Percentiles rank a stretch among this genome's conserved stretches.
Evolutionary conservation across 2,113 vertebrate genomes (phyloP).

Genomic region (Rana temporaria): DNA sequence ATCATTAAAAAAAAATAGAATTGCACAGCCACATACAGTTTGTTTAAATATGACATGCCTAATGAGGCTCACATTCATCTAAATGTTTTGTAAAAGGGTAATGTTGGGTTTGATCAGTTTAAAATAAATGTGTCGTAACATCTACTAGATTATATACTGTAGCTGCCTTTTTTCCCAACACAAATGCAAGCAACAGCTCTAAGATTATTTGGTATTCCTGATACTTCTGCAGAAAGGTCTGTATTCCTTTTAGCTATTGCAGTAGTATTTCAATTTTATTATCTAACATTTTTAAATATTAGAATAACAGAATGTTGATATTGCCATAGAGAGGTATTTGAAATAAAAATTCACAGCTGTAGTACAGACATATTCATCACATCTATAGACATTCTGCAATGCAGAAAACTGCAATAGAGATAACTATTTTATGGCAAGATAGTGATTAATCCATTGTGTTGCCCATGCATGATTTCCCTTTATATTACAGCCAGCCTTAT

Average conservation of each 20-base stretch:
- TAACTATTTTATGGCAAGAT: constrained; percentile 56
- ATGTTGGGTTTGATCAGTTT: no score
- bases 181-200: no score
- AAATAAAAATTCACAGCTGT: constrained; percentile 25
- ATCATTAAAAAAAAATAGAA: no score
- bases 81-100: no score
- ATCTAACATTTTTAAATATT: constrained; percentile 20
- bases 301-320: constrained; percentile 35
- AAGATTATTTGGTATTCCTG: no score
- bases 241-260: neutral
- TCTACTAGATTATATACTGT: no score
- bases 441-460: constrained; percentile 64
- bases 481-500: constrained; percentile 60
- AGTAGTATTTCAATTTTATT: constrained; percentile 16
- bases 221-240: no score
- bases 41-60: no score
- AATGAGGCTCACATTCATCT: no score
- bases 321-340: constrained; percentile 19
- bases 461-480: constrained; percentile 64
- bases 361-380: constrained; percentile 18
- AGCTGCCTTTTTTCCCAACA: no score
- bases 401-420: constrained; percentile 54
- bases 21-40: no score
- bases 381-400: constrained; percentile 51
- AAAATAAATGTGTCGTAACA: no score